Conservation (phyloP, 2,113 vertebrate genomes). For the Condylura cristata region DNA sequence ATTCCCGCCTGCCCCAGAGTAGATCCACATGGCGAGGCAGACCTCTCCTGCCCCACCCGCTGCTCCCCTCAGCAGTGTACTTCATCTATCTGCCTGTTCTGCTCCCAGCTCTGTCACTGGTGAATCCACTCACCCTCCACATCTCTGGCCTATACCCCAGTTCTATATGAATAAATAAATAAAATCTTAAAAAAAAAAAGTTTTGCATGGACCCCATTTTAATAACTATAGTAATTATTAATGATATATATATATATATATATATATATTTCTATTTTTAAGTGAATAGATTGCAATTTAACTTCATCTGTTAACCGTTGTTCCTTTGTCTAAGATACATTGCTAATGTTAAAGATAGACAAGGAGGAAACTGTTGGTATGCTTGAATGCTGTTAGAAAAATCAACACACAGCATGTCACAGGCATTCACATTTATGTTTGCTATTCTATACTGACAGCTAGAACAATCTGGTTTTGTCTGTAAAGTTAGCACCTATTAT, state of each 20-base stretch:
- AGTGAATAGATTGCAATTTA: not conserved
- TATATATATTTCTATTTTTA: not conserved
- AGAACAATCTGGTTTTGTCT: conserved; percentile 74
- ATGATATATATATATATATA: not conserved
- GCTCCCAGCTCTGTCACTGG: too few relatives aligned
- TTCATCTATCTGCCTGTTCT: too few relatives aligned
- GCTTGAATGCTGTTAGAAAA: not conserved
- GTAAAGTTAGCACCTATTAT: conserved; percentile 74
- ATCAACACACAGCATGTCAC: not conserved
- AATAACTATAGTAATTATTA: not conserved
- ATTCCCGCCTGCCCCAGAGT: too few relatives aligned
- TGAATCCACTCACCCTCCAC: too few relatives aligned
- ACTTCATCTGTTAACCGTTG: not conserved
- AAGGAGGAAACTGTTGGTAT: not conserved
- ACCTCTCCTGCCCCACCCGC: too few relatives aligned
- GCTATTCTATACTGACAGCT: conserved; percentile 73
- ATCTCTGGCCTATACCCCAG: too few relatives aligned
- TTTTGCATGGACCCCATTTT: too few relatives aligned
- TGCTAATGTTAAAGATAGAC: not conserved
- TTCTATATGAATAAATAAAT: too few relatives aligned
- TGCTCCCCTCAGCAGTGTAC: too few relatives aligned
- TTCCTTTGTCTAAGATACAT: not conserved
- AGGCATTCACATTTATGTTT: conserved; percentile 68
- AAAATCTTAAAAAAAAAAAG: too few relatives aligned
- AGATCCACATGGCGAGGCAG: too few relatives aligned